These are phyloP conservation scores for Cromileptes altivelis DNA, from an alignment of 2,113 vertebrate genomes.

Conservation along the genomic window DNA sequence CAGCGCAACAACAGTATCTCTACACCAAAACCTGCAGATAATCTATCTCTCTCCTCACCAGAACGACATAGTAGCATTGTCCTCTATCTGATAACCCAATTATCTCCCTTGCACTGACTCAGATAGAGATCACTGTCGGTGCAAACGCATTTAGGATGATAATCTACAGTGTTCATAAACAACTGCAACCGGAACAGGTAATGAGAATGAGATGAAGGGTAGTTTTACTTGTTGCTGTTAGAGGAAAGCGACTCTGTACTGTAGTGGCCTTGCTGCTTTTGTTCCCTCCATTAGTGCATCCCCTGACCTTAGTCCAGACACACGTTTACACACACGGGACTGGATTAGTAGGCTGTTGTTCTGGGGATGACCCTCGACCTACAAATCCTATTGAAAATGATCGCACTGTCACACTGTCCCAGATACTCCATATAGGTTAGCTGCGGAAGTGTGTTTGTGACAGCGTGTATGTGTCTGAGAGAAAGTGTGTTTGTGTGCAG, in stretches of 20 bases:
- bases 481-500: background rate
- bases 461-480: background rate
- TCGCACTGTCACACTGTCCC: slow-evolving; percentile 66
- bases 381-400: slow-evolving; percentile 77
- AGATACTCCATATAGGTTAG: slow-evolving; percentile 54
- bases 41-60: slow-evolving; percentile 59
- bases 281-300: slow-evolving; percentile 33
- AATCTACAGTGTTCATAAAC: slow-evolving; percentile 60
- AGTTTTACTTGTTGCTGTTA: slow-evolving; percentile 20
- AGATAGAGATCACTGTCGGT: slow-evolving; percentile 65
- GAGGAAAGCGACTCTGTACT: background rate
- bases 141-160: slow-evolving; percentile 68
- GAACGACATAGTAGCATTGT: slow-evolving; percentile 55
- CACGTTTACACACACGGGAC: slow-evolving; percentile 58
- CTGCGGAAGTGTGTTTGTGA: slow-evolving; percentile 39
- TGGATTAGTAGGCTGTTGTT: slow-evolving; percentile 75
- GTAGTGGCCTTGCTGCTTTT: slow-evolving; percentile 35
- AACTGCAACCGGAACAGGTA: slow-evolving; percentile 58
- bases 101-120: slow-evolving; percentile 67
- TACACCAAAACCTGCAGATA: slow-evolving; percentile 40
- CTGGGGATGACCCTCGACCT: slow-evolving; percentile 64
- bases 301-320: slow-evolving; percentile 51
- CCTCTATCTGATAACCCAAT: slow-evolving; percentile 77
- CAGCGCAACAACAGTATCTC: slow-evolving; percentile 46
- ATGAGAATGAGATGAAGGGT: slow-evolving; percentile 49